Conservation (phyloP, 2,797 vertebrate species). For the Urosaurus nigricauda region DNA sequence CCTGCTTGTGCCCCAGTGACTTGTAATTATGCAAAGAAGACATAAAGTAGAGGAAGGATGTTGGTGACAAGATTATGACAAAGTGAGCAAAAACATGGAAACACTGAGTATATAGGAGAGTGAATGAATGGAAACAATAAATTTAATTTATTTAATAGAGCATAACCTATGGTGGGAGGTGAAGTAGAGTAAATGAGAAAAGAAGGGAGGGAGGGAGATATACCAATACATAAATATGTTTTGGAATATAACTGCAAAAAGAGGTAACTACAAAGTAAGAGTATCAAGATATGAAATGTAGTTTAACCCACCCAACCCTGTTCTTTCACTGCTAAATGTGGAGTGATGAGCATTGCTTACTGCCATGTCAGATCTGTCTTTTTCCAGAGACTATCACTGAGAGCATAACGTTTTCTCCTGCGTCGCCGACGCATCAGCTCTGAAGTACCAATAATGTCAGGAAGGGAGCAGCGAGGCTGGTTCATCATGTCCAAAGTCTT, state of each 20-base stretch:
- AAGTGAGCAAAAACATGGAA: slow-evolving; percentile 41
- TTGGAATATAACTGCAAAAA: not conserved
- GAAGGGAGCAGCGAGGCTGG: slow-evolving; percentile 89
- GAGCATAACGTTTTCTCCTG: slow-evolving; percentile 80
- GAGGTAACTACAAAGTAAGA: not conserved
- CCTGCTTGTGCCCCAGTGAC: not conserved
- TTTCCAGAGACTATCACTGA: slow-evolving; percentile 85
- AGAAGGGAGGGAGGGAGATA: not conserved
- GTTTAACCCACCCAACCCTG: not conserved
- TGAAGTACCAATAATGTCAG: slow-evolving; percentile 84
- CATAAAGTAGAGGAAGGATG: not conserved
- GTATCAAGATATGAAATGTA: not conserved
- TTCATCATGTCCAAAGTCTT: slow-evolving; percentile 81
- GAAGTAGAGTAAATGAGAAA: not conserved
- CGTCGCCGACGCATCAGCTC: slow-evolving; percentile 78
- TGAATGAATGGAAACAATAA: not conserved
- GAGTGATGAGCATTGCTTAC: slow-evolving; percentile 46
- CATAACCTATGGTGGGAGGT: not conserved
- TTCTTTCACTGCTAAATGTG: not conserved
- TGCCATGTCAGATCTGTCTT: slow-evolving; percentile 73
- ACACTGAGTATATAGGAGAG: slow-evolving; percentile 61
- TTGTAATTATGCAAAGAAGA: not conserved
- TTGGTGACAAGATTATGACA: not conserved
- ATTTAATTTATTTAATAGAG: not conserved
- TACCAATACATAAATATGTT: not conserved